A percentile compares a stretch with the other conserved stretches of the same genome.
Conservation (phyloP, 2,113 vertebrate species). For the Menura novaehollandiae region DNA sequence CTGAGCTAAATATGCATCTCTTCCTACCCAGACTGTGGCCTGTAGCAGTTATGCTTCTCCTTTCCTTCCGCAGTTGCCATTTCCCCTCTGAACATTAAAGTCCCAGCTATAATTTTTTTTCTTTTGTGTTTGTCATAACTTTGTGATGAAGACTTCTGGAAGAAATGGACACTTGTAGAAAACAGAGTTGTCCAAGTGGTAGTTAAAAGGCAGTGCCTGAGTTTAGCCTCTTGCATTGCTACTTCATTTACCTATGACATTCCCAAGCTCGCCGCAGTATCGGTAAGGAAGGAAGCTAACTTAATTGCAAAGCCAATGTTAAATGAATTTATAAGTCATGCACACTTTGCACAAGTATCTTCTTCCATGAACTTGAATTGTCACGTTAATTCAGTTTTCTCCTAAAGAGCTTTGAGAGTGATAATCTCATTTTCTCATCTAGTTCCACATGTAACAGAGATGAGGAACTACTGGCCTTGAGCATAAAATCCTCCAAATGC, state of each 20-base stretch:
- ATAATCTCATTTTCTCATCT: conserved; percentile 58
- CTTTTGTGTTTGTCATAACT: neutral
- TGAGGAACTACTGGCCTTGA: neutral
- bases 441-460: neutral
- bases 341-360: conserved; percentile 27
- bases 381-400: conserved; percentile 44
- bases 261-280: neutral
- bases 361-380: conserved; percentile 49
- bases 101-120: neutral
- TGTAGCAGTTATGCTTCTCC: neutral
- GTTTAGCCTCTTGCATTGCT: neutral
- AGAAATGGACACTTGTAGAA: neutral
- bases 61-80: neutral
- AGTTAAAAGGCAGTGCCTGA: neutral
- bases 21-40: neutral
- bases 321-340: conserved; percentile 45
- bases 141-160: neutral
- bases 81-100: neutral
- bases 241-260: neutral
- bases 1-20: neutral
- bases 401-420: conserved; percentile 27
- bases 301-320: conserved; percentile 49
- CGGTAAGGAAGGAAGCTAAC: conserved; percentile 4
- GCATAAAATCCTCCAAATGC: conserved; percentile 30
- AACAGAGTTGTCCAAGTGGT: neutral